Percentiles rank a stretch among this genome's conserved stretches.
phyloP scores from a whole-genome alignment of 2,113 vertebrate genomes.

The Orycteropus afer region DNA sequence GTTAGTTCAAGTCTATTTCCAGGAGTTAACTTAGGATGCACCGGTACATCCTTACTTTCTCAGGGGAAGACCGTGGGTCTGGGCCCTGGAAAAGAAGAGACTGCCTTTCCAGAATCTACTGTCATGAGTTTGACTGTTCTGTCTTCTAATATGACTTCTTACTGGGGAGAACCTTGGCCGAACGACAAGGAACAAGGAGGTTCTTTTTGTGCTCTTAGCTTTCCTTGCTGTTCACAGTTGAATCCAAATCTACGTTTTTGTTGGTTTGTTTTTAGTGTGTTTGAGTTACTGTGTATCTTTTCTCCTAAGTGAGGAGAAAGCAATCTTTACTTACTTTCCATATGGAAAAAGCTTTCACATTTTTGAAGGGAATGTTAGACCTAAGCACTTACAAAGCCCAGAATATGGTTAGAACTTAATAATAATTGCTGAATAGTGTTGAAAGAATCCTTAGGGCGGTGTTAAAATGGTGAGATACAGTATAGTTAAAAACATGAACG shows the following conservation, averaged over 20 bases:
- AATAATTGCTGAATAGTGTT: not conserved
- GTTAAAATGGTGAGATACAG: not conserved
- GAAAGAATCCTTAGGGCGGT: not conserved
- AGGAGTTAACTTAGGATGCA: not conserved
- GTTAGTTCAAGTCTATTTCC: not conserved
- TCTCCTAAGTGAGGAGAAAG: not conserved
- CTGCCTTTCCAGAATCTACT: not conserved
- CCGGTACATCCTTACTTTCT: not conserved
- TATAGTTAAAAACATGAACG: not conserved
- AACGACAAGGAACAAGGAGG: not conserved
- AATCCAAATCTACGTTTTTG: not conserved
- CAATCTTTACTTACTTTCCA: not conserved
- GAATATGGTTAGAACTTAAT: not conserved
- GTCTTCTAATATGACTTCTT: not conserved
- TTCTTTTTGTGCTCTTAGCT: not conserved
- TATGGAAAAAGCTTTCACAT: not conserved
- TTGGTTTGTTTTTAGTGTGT: not conserved
- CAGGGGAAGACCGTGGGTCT: not conserved
- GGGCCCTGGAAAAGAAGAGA: not conserved
- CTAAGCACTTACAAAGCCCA: not conserved
- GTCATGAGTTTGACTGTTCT: not conserved
- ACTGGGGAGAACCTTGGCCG: not conserved
- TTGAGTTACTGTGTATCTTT: not conserved
- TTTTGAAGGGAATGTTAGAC: not conserved
- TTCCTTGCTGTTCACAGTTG: not conserved